Conservation (phyloP, 2,797 vertebrate species). For the Lacerta viridis region DNA sequence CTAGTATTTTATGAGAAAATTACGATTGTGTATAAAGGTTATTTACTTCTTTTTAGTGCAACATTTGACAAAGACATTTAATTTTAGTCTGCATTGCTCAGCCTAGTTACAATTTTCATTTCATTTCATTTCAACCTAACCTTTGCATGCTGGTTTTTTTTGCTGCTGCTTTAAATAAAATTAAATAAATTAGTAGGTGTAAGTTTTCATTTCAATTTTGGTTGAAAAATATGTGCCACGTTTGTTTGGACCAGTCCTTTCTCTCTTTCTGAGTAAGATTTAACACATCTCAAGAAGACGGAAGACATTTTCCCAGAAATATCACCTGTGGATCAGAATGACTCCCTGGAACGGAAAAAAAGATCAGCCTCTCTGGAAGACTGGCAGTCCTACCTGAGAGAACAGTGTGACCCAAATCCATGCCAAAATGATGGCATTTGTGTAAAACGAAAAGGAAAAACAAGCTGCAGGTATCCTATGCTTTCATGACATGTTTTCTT, state of each 20-base stretch:
- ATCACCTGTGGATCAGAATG: background rate
- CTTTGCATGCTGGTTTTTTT: background rate
- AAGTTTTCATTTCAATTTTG: background rate
- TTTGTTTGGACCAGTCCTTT: background rate
- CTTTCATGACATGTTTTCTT: conserved; percentile 3
- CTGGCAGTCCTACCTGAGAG: conserved; percentile 47
- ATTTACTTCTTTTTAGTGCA: background rate
- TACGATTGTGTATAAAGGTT: background rate
- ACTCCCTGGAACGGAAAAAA: conserved; percentile 63
- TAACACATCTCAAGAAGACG: conserved; percentile 85
- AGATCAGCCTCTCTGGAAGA: conserved; percentile 66
- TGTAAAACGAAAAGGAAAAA: conserved; percentile 79
- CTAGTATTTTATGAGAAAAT: background rate
- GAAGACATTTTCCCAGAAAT: conserved; percentile 79
- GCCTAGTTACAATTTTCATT: background rate
- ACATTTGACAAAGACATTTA: background rate
- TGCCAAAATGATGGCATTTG: conserved; percentile 90
- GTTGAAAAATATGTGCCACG: background rate
- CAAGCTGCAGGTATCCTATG: conserved; percentile 86
- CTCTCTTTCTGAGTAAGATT: conserved; percentile 78
- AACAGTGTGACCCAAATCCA: conserved; percentile 84
- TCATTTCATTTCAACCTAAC: background rate
- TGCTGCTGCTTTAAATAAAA: background rate
- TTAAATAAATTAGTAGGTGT: background rate
- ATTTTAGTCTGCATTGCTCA: background rate